A percentile compares a stretch with the other conserved stretches of the same genome.
Evolutionary conservation across 2,113 vertebrate species (phyloP).

Genomic region (Vidua chalybeata): DNA sequence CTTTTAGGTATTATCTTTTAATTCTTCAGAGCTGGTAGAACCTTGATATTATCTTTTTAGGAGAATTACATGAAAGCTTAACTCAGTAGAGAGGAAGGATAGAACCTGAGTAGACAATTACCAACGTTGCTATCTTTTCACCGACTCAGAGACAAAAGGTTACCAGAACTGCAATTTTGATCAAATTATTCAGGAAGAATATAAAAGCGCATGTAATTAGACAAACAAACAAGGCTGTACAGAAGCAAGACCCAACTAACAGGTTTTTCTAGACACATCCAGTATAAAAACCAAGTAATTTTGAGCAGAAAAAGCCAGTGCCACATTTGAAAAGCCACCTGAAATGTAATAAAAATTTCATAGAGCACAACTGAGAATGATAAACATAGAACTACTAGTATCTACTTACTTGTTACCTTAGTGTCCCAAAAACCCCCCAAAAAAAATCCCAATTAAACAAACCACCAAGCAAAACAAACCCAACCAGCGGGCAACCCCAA

Average conservation of each 20-base stretch:
- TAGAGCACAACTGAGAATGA: not conserved
- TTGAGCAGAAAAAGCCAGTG: not conserved
- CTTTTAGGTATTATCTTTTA: not conserved
- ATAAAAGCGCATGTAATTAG: not conserved
- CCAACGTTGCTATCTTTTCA: not conserved
- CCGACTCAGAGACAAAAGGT: not conserved
- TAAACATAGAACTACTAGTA: not conserved
- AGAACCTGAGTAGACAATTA: not conserved
- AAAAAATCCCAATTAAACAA: not conserved
- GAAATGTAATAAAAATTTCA: not conserved
- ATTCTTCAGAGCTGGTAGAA: not conserved
- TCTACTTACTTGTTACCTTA: not conserved
- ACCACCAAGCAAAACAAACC: not conserved
- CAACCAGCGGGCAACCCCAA: not conserved
- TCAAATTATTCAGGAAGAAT: not conserved
- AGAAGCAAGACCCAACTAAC: not conserved
- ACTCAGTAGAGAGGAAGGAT: not conserved
- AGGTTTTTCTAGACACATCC: not conserved
- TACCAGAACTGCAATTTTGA: not conserved
- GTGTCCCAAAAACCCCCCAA: not conserved
- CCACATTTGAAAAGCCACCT: not conserved
- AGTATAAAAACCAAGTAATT: not conserved
- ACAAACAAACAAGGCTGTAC: not conserved
- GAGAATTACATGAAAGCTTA: not conserved
- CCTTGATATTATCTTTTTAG: not conserved